Evolutionary conservation across 1,140 invertebrate species (phyloP), one percentile per base, ranked within the genome.

Genomic region (Plectus sambesii): DNA sequence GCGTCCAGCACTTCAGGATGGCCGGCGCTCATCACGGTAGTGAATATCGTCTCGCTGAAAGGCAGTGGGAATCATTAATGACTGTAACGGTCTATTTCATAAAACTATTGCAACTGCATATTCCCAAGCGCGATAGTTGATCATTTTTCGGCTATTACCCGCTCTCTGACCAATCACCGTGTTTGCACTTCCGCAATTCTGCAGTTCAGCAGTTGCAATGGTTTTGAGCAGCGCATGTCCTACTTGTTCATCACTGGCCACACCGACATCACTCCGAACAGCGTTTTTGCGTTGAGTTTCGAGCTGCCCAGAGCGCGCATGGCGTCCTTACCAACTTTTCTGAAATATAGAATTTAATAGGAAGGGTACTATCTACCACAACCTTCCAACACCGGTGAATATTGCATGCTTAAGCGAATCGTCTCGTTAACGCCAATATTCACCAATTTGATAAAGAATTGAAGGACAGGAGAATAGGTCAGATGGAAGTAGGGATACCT

Each of bases 231-330:
- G n/a, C n/a, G n/a, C n/a, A n/a, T n/a, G n/a, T n/a, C 38, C 1
- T 2, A 56, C 73, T 78, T 77, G 59, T 79, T 79, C 1, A 76
- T 59, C 22, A 79, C 73, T 23, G 78, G 78, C 49, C 68, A 66
- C 12, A 75, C 75, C 6, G 75, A 75, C 5, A 79, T 59, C 0
- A 78, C 76, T 58, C 74, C 70, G 55, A 74, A 76, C 6, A 75
- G 38, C 5, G 61, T 56, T 24, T 59, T 43, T 15, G 61, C 49
- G 8, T 56, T 51, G 3, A 60, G 47, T n/a, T 62, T 70, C 27
- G 45, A 59, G 62, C 58, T 58, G 24, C 61, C 59, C 22, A 62
- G 17, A 33, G 37, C 22, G 19, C 51, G 55, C 24, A 60, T 49
- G n/a, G 61, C 70, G 26, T 46, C 59, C 63, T 59, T 58, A 24